Base-by-base conservation (phyloP, 1,140 invertebrate genomes). In the Lordiphosa mommai region DNA sequence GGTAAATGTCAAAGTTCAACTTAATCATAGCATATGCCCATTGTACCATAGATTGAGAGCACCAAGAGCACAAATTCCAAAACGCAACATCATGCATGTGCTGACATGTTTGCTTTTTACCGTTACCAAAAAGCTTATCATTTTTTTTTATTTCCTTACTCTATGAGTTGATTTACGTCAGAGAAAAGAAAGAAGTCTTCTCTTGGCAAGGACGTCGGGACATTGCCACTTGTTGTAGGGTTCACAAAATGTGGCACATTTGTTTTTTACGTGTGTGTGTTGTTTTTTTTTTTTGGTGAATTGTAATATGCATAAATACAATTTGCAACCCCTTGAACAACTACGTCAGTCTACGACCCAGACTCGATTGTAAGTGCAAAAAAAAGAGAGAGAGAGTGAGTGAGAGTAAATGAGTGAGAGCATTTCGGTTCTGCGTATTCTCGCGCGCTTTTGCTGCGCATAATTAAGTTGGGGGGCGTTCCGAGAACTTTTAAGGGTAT, bases 1-100 rank as follows among this genome's bases (percentile, higher is more conserved):
- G 72, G 13, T 51, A 72, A 76, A 76, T 77, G 72, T 61, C 72
- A 76, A 76, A 76, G 72, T 76, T 76, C 61, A 76, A 77, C 67
- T 72, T 47, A 32, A 61, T 38, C 37, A 63, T 17, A 47, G 58
- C 37, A 47, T 29, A 37, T n/a, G 32, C 49, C 20, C 43, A 12
- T 9, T 36, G 17, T 17, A n/a, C n/a, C n/a, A n/a, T n/a, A n/a
- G 43, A 17, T 23, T 27, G 3, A 13, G 2, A 34, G 29, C n/a
- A 50, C 50, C 47, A 50, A 50, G n/a, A 50, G 43, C 27, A 50
- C 27, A 50, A 40, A 38, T 36, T 50, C 12, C n/a, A n/a, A 5
- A 64, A 51, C 43, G 20, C 46, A 64, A 46, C 51, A 48, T 40
- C 48, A 37, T 34, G 43, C 52, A 40, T 48, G 53, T 48, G 52